Evolutionary conservation across 2,888 invertebrate species (phyloP), one percentile per base, ranked within the genome.

Genomic region (Fabriciana adippe): DNA sequence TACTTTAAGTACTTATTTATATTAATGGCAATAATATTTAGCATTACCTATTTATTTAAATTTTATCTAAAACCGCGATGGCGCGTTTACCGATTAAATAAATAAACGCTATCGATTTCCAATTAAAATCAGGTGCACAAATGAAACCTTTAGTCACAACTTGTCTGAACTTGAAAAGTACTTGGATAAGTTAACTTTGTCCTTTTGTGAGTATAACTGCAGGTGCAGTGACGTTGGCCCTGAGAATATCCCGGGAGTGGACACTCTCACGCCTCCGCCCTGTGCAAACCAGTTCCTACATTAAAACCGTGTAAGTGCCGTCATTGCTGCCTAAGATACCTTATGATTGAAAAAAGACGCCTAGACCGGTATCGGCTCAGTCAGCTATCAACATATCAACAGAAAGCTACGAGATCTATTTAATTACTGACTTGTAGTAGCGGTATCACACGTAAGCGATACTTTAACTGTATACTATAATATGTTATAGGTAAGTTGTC

Each of bases 251-350:
- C 86, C 83, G 77, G 80, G 81, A 82, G 80, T 84, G 78, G 85
- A 87, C 86, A 88, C 88, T 92, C 92, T 90, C 92, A 92, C 92
- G 92, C 90, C 92, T 89, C 82, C 89, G 78, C 86, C 65, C 79
- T 82, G 84, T 81, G 80, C 81, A 81, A 88, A 90, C 91, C 88
- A 83, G 90, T 90, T 85, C 80, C 79, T 82, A 80, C 83, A 85
- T 84, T 88, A 78, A 78, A 80, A 76, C 75, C 79, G 74, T 75
- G 83, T 84, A 84, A 88, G 87, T 88, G 80, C 91, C 89, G 89
- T 90, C 89, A 88, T 81, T 83, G 81, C 83, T 81, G 55, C 71
- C 60, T 66, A 65, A 72, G 71, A 72, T 69, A 70, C 62, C 65
- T 67, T 69, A 59, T 80, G 76, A 77, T 78, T 67, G 69, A 69